Percentiles rank a stretch among this genome's conserved stretches.
Evolutionary conservation across 30 jellyfish, hydroid and myxozoan genomes (phyloP).

Genomic region (Catostylus mosaicus): DNA sequence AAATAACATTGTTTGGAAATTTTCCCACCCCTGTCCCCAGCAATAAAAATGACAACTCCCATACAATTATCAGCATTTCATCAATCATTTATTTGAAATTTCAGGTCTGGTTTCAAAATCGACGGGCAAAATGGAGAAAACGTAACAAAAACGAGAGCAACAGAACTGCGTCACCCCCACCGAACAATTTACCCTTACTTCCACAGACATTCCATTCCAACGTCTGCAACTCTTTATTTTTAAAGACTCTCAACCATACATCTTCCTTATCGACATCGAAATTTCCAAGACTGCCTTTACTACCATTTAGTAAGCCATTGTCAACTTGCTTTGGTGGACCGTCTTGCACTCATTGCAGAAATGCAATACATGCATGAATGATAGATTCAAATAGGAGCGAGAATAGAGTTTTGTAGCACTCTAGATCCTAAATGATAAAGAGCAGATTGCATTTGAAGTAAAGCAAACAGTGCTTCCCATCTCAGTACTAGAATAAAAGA

Average conservation of each 20-base stretch:
- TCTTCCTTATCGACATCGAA: slow-evolving; percentile 60
- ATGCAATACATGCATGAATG: slow-evolving; percentile 66
- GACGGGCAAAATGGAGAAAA: slow-evolving; percentile 96
- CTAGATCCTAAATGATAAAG: no score
- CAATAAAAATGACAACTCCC: neutral
- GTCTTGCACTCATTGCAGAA: slow-evolving; percentile 73
- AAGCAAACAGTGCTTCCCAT: no score
- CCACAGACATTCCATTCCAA: slow-evolving; percentile 83
- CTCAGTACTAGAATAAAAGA: no score
- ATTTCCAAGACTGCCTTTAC: slow-evolving; percentile 69
- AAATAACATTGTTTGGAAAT: no score
- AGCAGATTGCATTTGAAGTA: no score
- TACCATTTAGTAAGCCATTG: slow-evolving; percentile 70
- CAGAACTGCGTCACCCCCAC: slow-evolving; percentile 79
- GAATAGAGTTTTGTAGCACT: neutral
- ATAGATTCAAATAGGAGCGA: neutral
- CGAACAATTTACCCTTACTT: slow-evolving; percentile 60
- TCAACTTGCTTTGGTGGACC: slow-evolving; percentile 81
- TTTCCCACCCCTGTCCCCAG: no score
- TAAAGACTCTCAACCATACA: slow-evolving; percentile 72
- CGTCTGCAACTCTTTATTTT: slow-evolving; percentile 80
- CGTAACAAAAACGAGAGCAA: slow-evolving; percentile 76
- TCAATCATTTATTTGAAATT: neutral
- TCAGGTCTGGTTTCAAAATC: slow-evolving; percentile 95
- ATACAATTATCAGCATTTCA: no score